A percentile compares a stretch with the other conserved stretches of the same genome.
Evolutionary conservation across 1,140 invertebrate genomes (phyloP).

Genomic region (Cydia fagiglandana): DNA sequence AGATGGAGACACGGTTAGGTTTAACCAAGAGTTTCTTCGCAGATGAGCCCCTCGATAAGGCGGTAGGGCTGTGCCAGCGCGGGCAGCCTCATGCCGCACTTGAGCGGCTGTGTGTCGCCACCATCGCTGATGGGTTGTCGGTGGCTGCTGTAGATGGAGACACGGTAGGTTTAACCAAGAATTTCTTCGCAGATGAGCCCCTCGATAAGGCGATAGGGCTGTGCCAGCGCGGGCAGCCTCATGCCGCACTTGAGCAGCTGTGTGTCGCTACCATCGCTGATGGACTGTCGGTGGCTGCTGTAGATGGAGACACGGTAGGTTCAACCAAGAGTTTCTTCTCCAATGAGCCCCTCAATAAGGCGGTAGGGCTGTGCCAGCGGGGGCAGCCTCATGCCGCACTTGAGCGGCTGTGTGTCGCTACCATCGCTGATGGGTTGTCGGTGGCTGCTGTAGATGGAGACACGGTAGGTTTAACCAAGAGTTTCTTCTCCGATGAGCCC

Average conservation of each 20-base stretch:
- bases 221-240: constrained; percentile 83
- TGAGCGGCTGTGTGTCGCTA: constrained; percentile 84
- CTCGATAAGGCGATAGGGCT: constrained; percentile 62
- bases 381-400: constrained; percentile 84
- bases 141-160: constrained; percentile 84
- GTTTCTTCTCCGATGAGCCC: too few relatives aligned
- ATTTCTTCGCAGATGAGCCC: neutral
- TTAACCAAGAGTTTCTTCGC: neutral
- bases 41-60: neutral
- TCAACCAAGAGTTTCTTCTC: too few relatives aligned
- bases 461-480: too few relatives aligned
- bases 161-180: constrained; percentile 65
- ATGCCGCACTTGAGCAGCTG: constrained; percentile 81
- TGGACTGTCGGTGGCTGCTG: constrained; percentile 85
- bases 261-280: constrained; percentile 82
- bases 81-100: constrained; percentile 84
- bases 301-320: constrained; percentile 64
- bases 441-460: constrained; percentile 81
- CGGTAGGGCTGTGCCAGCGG: constrained; percentile 80
- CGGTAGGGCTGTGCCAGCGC: constrained; percentile 80
- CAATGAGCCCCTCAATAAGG: constrained; percentile 52
- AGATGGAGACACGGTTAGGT: constrained; percentile 62
- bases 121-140: constrained; percentile 85
- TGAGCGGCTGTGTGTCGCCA: constrained; percentile 75
- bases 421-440: constrained; percentile 83